Conservation (phyloP, 2,888 invertebrate species). For the Cybosia mesomella region DNA sequence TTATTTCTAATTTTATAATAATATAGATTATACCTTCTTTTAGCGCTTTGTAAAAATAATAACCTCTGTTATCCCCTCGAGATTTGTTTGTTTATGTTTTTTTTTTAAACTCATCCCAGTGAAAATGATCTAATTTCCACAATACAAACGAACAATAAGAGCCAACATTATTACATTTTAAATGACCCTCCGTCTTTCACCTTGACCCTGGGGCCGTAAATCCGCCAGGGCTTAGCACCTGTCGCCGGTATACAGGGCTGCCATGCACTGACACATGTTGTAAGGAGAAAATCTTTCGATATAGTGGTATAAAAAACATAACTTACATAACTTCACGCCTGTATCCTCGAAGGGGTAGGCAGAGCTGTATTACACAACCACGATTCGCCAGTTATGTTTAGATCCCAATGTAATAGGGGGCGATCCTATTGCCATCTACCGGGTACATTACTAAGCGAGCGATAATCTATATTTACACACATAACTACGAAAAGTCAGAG, state of each 20-base stretch:
- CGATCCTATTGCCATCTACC: too few relatives aligned
- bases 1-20: too few relatives aligned
- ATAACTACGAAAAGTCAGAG: too few relatives aligned
- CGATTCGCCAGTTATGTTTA: too few relatives aligned
- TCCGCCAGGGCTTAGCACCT: conserved; percentile 34
- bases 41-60: neutral
- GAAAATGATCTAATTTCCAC: conserved; percentile 17
- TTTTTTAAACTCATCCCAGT: conserved; percentile 3
- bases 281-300: neutral
- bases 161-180: conserved; percentile 21
- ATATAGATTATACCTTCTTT: neutral
- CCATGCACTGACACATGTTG: neutral
- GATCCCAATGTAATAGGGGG: too few relatives aligned
- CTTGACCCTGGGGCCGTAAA: conserved; percentile 33
- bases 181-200: conserved; percentile 29
- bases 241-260: conserved; percentile 17
- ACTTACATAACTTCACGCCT: too few relatives aligned
- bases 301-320: too few relatives aligned
- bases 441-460: too few relatives aligned
- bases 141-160: conserved; percentile 18
- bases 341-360: too few relatives aligned
- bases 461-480: too few relatives aligned
- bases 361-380: too few relatives aligned
- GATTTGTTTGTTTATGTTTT: neutral
- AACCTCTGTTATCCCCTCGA: neutral